phyloP scores from a whole-genome alignment of 2,888 invertebrate species.

The Cheilosia pagana region DNA sequence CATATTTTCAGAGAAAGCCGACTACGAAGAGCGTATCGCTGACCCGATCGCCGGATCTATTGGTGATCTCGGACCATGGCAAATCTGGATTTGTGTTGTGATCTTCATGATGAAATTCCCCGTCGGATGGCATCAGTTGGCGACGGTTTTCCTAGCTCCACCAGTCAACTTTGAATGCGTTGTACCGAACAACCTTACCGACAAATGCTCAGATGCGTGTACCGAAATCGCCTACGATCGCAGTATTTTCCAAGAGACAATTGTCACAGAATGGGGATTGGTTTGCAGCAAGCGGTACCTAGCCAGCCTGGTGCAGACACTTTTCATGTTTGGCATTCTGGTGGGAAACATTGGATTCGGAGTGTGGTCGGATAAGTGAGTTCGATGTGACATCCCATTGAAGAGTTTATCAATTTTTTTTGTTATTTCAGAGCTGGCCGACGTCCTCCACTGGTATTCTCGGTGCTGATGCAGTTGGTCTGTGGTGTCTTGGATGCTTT shows the following conservation, averaged over 20 bases:
- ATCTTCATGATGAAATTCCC: constrained; percentile 90
- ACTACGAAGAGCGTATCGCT: constrained; percentile 78
- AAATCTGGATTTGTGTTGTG: constrained; percentile 88
- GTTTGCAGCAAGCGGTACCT: constrained; percentile 85
- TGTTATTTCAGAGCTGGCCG: constrained; percentile 88
- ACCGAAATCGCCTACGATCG: constrained; percentile 85
- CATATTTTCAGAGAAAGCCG: constrained; percentile 67
- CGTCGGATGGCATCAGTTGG: constrained; percentile 92
- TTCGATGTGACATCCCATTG: not conserved
- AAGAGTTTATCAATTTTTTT: not conserved
- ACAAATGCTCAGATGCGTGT: constrained; percentile 85
- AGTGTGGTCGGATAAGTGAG: constrained; percentile 90
- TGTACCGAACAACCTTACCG: constrained; percentile 79
- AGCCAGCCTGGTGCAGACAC: constrained; percentile 89
- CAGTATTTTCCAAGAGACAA: constrained; percentile 88
- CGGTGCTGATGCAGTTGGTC: constrained; percentile 89
- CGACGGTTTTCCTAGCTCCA: constrained; percentile 90
- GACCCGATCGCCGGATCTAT: constrained; percentile 89
- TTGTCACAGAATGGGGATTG: constrained; percentile 90
- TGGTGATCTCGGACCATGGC: constrained; percentile 90
- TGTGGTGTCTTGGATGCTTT: constrained; percentile 89
- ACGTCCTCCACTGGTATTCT: constrained; percentile 88
- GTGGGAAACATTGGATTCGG: constrained; percentile 91
- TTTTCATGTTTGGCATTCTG: constrained; percentile 91
- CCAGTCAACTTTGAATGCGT: constrained; percentile 86